These are phyloP conservation scores for Diploscapter pachys DNA, from an alignment of 1,140 invertebrate genomes.

Conservation along the genomic window DNA sequence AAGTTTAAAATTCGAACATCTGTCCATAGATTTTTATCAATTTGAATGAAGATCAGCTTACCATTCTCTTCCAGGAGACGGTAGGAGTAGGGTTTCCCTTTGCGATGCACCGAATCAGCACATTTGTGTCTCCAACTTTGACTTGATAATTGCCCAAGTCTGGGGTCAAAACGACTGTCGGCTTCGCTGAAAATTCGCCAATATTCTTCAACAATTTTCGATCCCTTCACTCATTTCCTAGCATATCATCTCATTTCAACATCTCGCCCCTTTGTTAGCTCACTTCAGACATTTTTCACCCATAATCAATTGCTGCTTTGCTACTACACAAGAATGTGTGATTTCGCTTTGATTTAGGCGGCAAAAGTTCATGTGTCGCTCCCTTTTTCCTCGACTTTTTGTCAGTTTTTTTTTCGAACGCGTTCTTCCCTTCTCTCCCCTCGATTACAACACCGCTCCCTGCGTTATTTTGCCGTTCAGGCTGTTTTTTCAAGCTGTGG, in stretches of 20 bases:
- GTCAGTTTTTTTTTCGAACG: background rate
- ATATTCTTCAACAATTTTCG: background rate
- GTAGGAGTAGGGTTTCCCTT: constrained; percentile 29
- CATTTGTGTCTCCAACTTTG: constrained; percentile 25
- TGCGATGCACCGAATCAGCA: constrained; percentile 21
- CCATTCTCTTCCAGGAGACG: constrained; percentile 22
- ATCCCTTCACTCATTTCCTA: background rate
- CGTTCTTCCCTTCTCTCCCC: too few species aligned
- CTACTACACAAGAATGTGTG: too few species aligned
- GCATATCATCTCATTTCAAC: background rate
- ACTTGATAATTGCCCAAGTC: constrained; percentile 20
- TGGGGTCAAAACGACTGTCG: constrained; percentile 11
- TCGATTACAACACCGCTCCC: too few species aligned
- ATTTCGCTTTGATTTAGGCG: too few species aligned
- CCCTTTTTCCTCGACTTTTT: background rate
- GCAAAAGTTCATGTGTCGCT: background rate
- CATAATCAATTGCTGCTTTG: background rate
- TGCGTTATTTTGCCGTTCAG: too few species aligned
- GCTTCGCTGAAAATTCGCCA: constrained; percentile 14
- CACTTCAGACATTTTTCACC: background rate
- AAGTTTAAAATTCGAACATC: too few species aligned
- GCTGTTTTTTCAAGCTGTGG: too few species aligned
- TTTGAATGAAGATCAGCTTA: background rate
- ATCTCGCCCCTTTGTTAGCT: background rate
- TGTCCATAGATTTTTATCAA: too few species aligned